Conservation (phyloP, 2,113 vertebrate genomes). For the Mobula hypostoma region DNA sequence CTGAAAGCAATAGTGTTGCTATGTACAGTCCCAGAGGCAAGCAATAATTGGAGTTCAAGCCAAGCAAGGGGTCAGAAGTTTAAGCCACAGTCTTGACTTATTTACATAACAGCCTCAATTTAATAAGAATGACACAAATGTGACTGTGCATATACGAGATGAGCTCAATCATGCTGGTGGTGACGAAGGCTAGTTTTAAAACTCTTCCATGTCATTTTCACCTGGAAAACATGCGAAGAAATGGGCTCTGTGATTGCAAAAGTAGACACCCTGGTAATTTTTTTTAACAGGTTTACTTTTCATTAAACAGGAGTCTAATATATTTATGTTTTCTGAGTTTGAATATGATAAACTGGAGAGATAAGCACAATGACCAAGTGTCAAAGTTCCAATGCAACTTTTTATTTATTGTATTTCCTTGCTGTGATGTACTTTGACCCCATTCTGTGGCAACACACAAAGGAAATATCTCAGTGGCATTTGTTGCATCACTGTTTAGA, state of each 20-base stretch:
- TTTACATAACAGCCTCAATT: not conserved
- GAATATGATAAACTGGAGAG: not conserved
- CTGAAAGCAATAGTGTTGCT: not conserved
- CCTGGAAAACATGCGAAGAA: not conserved
- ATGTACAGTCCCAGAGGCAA: not conserved
- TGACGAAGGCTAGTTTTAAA: not conserved
- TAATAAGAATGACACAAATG: not conserved
- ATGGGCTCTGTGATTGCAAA: not conserved
- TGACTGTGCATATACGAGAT: not conserved
- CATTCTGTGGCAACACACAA: too few relatives aligned
- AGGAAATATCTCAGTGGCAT: too few relatives aligned
- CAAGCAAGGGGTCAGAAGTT: conserved; percentile 18
- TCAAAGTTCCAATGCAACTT: not conserved
- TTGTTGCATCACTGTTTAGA: too few relatives aligned
- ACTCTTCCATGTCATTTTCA: not conserved
- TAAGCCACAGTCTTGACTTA: not conserved
- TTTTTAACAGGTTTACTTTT: not conserved
- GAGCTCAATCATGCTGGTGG: not conserved
- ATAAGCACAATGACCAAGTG: not conserved
- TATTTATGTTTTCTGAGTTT: not conserved
- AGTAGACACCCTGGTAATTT: not conserved
- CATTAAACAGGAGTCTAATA: not conserved
- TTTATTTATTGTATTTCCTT: not conserved
- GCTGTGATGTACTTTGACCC: too few relatives aligned
- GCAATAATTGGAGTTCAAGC: conserved; percentile 5